Base-by-base conservation (phyloP, 2,888 invertebrate species). In the Polymixis flavicincta region DNA sequence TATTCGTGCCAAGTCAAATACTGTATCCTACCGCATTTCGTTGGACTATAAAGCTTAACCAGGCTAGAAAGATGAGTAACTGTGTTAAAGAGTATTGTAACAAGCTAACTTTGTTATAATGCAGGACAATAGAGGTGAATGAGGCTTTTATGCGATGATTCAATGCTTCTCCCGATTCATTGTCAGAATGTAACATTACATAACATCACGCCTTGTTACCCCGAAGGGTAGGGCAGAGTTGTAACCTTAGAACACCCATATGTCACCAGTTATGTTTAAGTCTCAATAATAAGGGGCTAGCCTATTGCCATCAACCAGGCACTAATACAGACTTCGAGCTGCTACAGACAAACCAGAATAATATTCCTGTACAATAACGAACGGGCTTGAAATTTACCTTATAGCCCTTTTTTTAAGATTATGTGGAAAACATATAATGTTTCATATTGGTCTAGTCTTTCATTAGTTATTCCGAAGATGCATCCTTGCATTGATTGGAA, bases 91-190 rank as follows among this genome's bases (percentile, higher is more conserved):
- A 74, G 80, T 80, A 85, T 85, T 89, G 78, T 84, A 74, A 79
- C 61, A 65, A 66, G 79, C 67, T 69, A 84, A 83, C 82, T 76
- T 73, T 68, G 67, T 70, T 61, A 80, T 19, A 59, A 67, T 57
- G 57, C 63, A 57, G 55, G 22, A 78, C 72, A 77, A 66, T 76
- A 72, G 50, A 59, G 42, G 76, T 87, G 86, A 89, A 88, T 88
- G 78, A 84, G 81, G 71, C 85, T 82, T 80, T 88, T 84, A 85
- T 78, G 74, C 82, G 72, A 87, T 88, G 85, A 87, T 88, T 75
- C 70, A 80, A 19, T 59, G 65, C 55, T 61, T 45, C 19, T 63
- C 55, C 60, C 69, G 72, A 71, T 73, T 2, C 70, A 74, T 72
- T 75, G 65, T 72, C 6, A 17, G 19, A 50, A 65, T 25, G 13